Evolutionary conservation across 1,140 invertebrate species (phyloP).

Genomic region (Paramacrobiotus metropolitanus): DNA sequence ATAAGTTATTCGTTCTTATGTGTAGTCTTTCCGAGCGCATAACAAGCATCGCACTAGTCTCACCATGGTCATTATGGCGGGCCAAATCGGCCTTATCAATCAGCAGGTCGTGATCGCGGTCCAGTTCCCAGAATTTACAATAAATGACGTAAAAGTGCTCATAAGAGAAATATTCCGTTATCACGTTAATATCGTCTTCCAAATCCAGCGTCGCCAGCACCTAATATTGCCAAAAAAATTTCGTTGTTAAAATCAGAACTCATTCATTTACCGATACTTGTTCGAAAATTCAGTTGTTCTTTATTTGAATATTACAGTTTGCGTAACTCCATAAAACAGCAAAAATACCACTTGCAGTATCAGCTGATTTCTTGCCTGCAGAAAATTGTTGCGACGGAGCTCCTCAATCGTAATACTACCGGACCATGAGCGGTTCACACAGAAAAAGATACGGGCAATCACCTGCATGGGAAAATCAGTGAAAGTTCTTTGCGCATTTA

Average conservation of each 20-base stretch:
- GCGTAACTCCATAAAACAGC: too few species aligned
- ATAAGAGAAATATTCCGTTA: constrained; percentile 94
- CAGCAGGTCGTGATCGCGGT: constrained; percentile 88
- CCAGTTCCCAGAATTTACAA: constrained; percentile 99
- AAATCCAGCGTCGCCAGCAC: constrained; percentile 32
- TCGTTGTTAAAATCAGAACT: too few species aligned
- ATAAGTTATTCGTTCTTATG: neutral
- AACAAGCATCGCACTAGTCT: constrained; percentile 10
- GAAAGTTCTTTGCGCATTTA: too few species aligned
- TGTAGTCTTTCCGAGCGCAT: neutral
- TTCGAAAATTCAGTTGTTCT: too few species aligned
- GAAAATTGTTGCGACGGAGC: constrained; percentile 67
- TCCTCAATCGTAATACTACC: constrained; percentile 69
- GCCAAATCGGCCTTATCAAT: constrained; percentile 78
- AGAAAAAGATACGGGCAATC: constrained; percentile 92
- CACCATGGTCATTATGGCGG: constrained; percentile 84
- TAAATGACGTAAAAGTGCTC: constrained; percentile 99
- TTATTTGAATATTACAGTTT: too few species aligned
- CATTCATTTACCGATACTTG: too few species aligned
- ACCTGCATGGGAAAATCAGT: too few species aligned
- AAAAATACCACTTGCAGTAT: too few species aligned
- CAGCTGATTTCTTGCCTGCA: too few species aligned
- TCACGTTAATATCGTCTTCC: constrained; percentile 80
- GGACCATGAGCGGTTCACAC: constrained; percentile 91
- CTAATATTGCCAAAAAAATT: constrained; percentile 12